Base-by-base conservation (phyloP, 2,797 vertebrate genomes). In the Labroides dimidiatus region DNA sequence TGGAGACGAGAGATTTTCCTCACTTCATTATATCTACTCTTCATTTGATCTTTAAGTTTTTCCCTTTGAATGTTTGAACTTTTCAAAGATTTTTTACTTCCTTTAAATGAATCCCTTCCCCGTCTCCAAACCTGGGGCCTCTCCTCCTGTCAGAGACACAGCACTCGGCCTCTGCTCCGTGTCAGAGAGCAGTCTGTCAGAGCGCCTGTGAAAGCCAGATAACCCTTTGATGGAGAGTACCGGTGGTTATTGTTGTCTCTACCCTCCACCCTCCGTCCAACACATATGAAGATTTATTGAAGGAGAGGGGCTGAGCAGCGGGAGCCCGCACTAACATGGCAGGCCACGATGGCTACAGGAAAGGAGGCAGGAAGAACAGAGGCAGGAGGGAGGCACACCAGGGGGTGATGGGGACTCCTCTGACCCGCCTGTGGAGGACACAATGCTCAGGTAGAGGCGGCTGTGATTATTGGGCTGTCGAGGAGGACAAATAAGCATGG, bases 201-300 rank as follows among this genome's bases (percentile, higher is more conserved):
- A 48, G 86, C 30, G 84, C 82, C 93, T 93, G 92, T 87, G 92
- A 90, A 91, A 91, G 88, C 86, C 87, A 89, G 93, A 93, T 94
- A 92, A 94, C 91, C 88, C 93, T 93, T 93, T 93, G 92, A 93
- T 93, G 91, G 90, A 92, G 91, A 92, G 87, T 78, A 88, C 66
- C 55, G 21, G 76, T 84, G 89, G 87, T 93, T 91, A 91, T 91
- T 93, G 91, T 92, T 88, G 91, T 92, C 91, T 92, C 87, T 86
- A 90, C 84, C 87, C 87, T 86, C 87, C 82, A 93, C 92, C 93
- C 92, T 91, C 87, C 87, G 85, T 85, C 86, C 80, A 89, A 91
- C 88, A 90, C 88, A 91, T 91, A 91, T 91, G 89, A 92, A 92
- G 92, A 93, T 91, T 91, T 92, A 93, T 90, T 89, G 89, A 89